Conservation (phyloP, 1,140 invertebrate species). For the Xylocopa sonorina region DNA sequence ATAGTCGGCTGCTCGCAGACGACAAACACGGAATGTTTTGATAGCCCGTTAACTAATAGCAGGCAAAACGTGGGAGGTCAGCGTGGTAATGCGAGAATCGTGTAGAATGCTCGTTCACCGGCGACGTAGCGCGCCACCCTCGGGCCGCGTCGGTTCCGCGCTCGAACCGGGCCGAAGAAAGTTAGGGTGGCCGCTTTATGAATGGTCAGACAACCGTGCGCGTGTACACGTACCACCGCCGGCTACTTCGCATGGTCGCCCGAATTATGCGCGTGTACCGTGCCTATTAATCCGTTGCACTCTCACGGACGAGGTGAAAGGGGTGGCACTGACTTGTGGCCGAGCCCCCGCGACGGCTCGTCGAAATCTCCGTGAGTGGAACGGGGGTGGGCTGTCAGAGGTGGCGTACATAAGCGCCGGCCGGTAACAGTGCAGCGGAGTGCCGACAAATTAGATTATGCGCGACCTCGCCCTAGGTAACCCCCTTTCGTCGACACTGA, state of each 20-base stretch:
- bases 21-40: slow-evolving; percentile 54
- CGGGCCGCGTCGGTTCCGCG: neutral
- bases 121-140: neutral
- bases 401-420: slow-evolving; percentile 67
- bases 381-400: slow-evolving; percentile 50
- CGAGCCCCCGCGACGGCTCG: slow-evolving; percentile 24
- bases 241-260: slow-evolving; percentile 57
- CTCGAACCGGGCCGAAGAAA: slow-evolving; percentile 16
- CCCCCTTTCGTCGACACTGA: slow-evolving; percentile 58
- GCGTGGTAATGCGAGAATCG: slow-evolving; percentile 72
- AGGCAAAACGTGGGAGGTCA: slow-evolving; percentile 56
- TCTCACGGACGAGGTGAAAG: neutral
- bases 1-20: neutral
- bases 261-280: slow-evolving; percentile 55
- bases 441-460: slow-evolving; percentile 76
- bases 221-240: slow-evolving; percentile 17
- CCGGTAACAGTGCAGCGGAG: slow-evolving; percentile 62
- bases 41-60: slow-evolving; percentile 73
- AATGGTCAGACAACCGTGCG: slow-evolving; percentile 46
- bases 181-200: slow-evolving; percentile 45
- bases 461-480: slow-evolving; percentile 60
- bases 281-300: slow-evolving; percentile 60
- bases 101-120: slow-evolving; percentile 56
- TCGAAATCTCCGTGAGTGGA: slow-evolving; percentile 11
- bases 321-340: neutral